Conservation (phyloP, 2,888 invertebrate species). For the Caenorhabditis macrosperma region DNA sequence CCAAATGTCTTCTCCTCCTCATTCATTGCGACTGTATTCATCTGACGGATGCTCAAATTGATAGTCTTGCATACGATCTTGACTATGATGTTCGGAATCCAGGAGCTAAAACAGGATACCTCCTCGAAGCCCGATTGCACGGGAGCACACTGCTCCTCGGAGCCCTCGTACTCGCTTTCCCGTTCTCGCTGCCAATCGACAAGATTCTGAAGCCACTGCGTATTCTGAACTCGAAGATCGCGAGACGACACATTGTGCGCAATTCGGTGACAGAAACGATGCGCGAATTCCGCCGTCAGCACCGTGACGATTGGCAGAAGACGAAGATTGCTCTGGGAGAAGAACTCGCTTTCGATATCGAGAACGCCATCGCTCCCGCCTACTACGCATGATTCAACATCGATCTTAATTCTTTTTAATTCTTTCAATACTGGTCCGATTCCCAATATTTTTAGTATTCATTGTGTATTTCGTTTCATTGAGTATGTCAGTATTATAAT, state of each 20-base stretch:
- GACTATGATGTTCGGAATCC: too few relatives aligned
- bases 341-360: slow-evolving; percentile 58
- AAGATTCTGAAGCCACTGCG: slow-evolving; percentile 47
- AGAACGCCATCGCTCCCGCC: slow-evolving; percentile 66
- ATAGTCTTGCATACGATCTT: slow-evolving; percentile 6
- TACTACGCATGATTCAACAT: slow-evolving; percentile 59
- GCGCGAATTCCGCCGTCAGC: slow-evolving; percentile 59
- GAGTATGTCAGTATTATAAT: too few relatives aligned
- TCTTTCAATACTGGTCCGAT: too few relatives aligned
- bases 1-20: slow-evolving; percentile 62
- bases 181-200: slow-evolving; percentile 57
- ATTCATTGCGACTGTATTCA: slow-evolving; percentile 62
- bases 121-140: slow-evolving; percentile 37
- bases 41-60: slow-evolving; percentile 24
- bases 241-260: slow-evolving; percentile 36
- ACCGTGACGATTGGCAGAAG: slow-evolving; percentile 59
- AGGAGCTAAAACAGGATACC: too few relatives aligned
- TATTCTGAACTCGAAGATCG: slow-evolving; percentile 29
- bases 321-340: slow-evolving; percentile 51
- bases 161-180: slow-evolving; percentile 59
- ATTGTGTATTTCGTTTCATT: too few relatives aligned
- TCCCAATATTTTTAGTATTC: too few relatives aligned
- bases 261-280: slow-evolving; percentile 49
- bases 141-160: slow-evolving; percentile 59
- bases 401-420: neutral